These are phyloP conservation scores for Agrilus cyanescens DNA, from an alignment of 2,888 invertebrate genomes.

Conservation along the genomic window DNA sequence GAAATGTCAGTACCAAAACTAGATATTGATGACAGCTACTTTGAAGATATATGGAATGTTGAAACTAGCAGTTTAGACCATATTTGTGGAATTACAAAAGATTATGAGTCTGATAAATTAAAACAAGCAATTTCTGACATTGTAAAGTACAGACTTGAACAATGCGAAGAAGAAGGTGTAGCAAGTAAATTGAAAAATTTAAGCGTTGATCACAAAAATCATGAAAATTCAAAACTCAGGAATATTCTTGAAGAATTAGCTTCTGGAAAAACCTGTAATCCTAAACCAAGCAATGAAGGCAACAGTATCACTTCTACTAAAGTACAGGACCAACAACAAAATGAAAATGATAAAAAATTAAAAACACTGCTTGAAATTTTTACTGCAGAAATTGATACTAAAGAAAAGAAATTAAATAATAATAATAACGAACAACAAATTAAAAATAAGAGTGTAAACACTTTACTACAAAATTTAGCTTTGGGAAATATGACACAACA, in stretches of 20 bases:
- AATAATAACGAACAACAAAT: constrained; percentile 2
- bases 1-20: constrained; percentile 40
- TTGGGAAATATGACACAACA: no score
- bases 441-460: constrained; percentile 1
- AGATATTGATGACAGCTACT: constrained; percentile 26
- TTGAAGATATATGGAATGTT: constrained; percentile 24
- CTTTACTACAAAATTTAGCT: constrained; percentile 5
- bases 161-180: no score
- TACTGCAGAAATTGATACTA: constrained; percentile 1
- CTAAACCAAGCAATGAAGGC: no score
- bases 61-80: constrained; percentile 22
- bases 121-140: constrained; percentile 4
- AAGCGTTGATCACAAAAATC: no score
- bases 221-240: no score
- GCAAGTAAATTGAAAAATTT: no score
- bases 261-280: no score
- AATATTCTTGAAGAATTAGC: no score
- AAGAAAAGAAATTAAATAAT: constrained; percentile 5
- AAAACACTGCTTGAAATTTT: constrained; percentile 1
- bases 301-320: no score
- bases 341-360: no score
- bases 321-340: no score
- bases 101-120: constrained; percentile 9
- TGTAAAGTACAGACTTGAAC: neutral
- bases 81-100: constrained; percentile 19